phyloP scores from a whole-genome alignment of 2,888 invertebrate species.

The Xiphydria camelus region DNA sequence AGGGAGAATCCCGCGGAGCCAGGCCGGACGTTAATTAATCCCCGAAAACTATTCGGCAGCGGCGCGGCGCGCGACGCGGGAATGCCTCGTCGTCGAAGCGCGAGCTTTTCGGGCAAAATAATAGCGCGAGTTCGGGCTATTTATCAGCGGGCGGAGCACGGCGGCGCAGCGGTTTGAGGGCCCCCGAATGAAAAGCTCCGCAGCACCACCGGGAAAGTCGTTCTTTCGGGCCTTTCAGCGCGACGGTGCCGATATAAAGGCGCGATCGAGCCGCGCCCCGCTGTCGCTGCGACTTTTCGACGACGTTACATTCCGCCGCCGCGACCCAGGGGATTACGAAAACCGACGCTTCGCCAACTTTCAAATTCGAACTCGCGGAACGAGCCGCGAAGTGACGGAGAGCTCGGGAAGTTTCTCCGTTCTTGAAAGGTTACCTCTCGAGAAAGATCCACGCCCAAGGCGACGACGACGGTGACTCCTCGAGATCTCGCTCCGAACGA shows the following conservation, averaged over 20 bases:
- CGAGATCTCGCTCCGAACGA: too few relatives aligned
- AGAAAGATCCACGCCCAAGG: too few relatives aligned
- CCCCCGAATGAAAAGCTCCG: background rate
- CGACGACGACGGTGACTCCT: too few relatives aligned
- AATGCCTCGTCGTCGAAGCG: background rate
- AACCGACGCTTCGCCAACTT: constrained; percentile 11
- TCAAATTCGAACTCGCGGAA: too few relatives aligned
- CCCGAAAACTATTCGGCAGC: constrained; percentile 2
- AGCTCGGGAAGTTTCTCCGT: too few relatives aligned
- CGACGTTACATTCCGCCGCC: too few relatives aligned
- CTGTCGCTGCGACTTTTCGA: constrained; percentile 12
- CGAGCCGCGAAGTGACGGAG: too few relatives aligned
- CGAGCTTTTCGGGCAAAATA: background rate
- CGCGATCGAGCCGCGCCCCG: constrained; percentile 1
- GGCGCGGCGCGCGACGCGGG: too few relatives aligned
- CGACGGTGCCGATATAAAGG: constrained; percentile 13
- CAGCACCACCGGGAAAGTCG: background rate
- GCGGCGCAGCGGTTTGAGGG: background rate
- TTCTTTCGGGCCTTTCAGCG: background rate
- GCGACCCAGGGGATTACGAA: too few relatives aligned
- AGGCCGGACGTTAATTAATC: constrained; percentile 1
- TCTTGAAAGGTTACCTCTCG: too few relatives aligned
- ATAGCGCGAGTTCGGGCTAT: constrained; percentile 1
- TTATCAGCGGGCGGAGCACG: background rate
- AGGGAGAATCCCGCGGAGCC: too few relatives aligned